phyloP scores from a whole-genome alignment of 2,113 vertebrate species.

The Heterocephalus glaber region DNA sequence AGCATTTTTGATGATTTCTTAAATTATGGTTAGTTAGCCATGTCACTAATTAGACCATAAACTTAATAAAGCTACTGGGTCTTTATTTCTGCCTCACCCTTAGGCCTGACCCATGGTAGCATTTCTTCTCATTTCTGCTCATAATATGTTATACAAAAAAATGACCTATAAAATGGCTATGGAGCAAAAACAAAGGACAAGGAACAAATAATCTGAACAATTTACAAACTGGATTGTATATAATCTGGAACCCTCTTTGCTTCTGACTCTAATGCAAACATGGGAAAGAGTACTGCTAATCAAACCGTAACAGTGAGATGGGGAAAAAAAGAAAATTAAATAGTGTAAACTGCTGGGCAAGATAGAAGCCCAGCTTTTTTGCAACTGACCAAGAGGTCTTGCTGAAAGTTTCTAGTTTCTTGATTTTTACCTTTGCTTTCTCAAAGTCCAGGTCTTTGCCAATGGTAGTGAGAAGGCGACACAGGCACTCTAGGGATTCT shows the following conservation, averaged over 20 bases:
- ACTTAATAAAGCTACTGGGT: background rate
- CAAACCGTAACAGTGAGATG: background rate
- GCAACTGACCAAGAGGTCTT: background rate
- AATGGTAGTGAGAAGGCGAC: constrained; percentile 96
- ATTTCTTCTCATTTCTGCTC: background rate
- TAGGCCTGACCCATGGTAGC: background rate
- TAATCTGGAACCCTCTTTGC: background rate
- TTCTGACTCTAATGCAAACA: background rate
- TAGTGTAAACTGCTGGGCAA: background rate
- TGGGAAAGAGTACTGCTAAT: background rate
- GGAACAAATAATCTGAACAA: background rate
- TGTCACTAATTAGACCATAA: background rate
- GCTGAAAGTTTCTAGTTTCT: background rate
- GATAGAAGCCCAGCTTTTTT: background rate
- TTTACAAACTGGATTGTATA: background rate
- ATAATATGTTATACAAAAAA: background rate
- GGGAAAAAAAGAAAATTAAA: background rate
- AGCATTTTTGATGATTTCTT: constrained; percentile 3
- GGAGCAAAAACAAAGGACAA: background rate
- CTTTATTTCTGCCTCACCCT: background rate
- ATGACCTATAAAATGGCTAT: background rate
- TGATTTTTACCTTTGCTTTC: constrained; percentile 93
- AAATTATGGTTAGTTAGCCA: background rate
- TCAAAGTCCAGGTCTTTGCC: constrained; percentile 99
- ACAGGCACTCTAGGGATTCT: constrained; percentile 97